Conservation (phyloP, 2,797 vertebrate genomes). For the Melanotaenia pygmaea region DNA sequence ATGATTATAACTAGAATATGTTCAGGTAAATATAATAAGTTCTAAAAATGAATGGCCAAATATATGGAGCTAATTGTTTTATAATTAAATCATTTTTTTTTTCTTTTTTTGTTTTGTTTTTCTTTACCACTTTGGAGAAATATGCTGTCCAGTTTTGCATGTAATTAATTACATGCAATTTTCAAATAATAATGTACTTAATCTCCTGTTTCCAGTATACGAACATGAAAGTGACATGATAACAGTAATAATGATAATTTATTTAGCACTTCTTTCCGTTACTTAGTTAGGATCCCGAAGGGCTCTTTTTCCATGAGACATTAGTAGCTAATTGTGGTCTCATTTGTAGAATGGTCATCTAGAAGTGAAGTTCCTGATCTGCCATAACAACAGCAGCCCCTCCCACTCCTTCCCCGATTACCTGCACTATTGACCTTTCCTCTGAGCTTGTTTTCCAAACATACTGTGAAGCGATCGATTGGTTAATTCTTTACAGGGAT, state of each 20-base stretch:
- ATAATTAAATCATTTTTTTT: background rate
- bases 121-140: slow-evolving; percentile 9
- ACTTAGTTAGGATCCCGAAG: slow-evolving; percentile 8
- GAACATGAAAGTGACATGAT: background rate
- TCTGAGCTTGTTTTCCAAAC: slow-evolving; percentile 61
- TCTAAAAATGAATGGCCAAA: background rate
- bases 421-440: slow-evolving; percentile 73
- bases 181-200: slow-evolving; percentile 5
- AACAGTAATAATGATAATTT: background rate
- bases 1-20: background rate
- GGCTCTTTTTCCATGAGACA: slow-evolving; percentile 10
- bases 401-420: slow-evolving; percentile 69
- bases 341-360: slow-evolving; percentile 67
- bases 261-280: slow-evolving; percentile 4
- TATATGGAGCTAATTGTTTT: background rate
- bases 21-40: background rate
- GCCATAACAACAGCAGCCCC: slow-evolving; percentile 60
- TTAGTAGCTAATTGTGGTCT: slow-evolving; percentile 52
- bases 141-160: background rate
- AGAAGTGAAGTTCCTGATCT: slow-evolving; percentile 45
- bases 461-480: slow-evolving; percentile 71
- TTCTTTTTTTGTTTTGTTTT: background rate
- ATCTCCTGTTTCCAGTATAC: background rate
- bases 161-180: slow-evolving; percentile 1
- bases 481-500: slow-evolving; percentile 68